A percentile compares a stretch with the other conserved stretches of the same genome.
These are phyloP conservation scores for Zygothrica quintamaculata DNA, from an alignment of 2,888 invertebrate genomes.

Conservation along the genomic window DNA sequence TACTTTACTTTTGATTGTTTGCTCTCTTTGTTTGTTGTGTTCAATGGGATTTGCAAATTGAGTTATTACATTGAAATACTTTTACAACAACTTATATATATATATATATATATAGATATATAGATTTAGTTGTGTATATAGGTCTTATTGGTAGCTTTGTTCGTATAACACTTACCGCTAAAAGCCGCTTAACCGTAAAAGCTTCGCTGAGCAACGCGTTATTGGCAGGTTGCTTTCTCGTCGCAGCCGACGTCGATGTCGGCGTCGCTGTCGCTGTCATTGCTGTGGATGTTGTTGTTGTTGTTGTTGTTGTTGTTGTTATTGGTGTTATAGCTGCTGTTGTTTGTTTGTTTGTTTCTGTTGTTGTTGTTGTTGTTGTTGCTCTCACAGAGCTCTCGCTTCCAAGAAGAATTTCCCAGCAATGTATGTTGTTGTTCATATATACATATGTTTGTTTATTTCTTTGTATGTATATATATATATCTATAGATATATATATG, in stretches of 20 bases:
- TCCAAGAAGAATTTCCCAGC: slow-evolving; percentile 45
- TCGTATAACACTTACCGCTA: slow-evolving; percentile 75
- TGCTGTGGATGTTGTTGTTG: slow-evolving; percentile 19
- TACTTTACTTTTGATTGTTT: slow-evolving; percentile 2
- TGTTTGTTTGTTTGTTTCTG: slow-evolving; percentile 17
- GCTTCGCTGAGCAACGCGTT: slow-evolving; percentile 66
- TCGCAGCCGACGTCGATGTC: slow-evolving; percentile 59
- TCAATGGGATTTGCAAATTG: slow-evolving; percentile 55
- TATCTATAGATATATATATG: slow-evolving; percentile 14
- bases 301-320: slow-evolving; percentile 31
- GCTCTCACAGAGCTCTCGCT: slow-evolving; percentile 48
- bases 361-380: slow-evolving; percentile 27
- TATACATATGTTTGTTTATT: slow-evolving; percentile 17
- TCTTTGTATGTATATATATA: slow-evolving; percentile 12
- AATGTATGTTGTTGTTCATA: slow-evolving; percentile 20
- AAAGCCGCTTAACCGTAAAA: slow-evolving; percentile 80
- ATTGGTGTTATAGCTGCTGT: slow-evolving; percentile 28
- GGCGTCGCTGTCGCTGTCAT: slow-evolving; percentile 47
- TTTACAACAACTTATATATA: not conserved
- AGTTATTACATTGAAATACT: no score
- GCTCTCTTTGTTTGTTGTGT: slow-evolving; percentile 21
- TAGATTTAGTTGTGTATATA: not conserved
- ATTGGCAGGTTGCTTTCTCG: slow-evolving; percentile 77
- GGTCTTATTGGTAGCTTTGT: slow-evolving; percentile 36
- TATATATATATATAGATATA: slow-evolving; percentile 10